phyloP scores from a whole-genome alignment of 23 tunicate genomes.

The Diplosoma virens region DNA sequence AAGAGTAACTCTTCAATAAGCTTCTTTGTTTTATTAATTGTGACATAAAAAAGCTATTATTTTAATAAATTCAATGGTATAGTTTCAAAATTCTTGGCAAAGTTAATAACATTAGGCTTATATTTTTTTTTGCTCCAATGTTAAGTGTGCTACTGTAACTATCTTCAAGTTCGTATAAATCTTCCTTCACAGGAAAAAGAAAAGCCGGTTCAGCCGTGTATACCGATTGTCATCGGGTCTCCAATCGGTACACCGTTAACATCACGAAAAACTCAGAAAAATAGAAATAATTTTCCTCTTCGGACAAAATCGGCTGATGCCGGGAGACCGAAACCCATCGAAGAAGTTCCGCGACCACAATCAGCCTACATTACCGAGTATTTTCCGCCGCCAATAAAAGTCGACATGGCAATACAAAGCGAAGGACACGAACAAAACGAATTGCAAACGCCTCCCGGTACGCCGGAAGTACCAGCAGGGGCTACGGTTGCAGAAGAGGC shows the following conservation, averaged over 20 bases:
- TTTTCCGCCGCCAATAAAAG: constrained; percentile 23
- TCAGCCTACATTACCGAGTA: constrained; percentile 29
- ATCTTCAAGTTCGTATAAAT: too few relatives aligned
- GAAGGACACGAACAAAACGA: constrained; percentile 11
- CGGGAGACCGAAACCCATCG: neutral
- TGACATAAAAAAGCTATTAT: too few relatives aligned
- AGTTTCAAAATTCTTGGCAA: too few relatives aligned
- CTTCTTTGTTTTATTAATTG: too few relatives aligned
- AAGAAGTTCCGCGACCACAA: constrained; percentile 10
- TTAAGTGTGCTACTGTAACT: too few relatives aligned
- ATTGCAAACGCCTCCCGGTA: constrained; percentile 16
- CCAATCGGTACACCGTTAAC: constrained; percentile 51
- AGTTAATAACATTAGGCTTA: too few relatives aligned
- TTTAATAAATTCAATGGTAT: too few relatives aligned
- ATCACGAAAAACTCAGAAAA: constrained; percentile 28
- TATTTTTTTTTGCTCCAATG: too few relatives aligned
- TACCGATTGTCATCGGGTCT: constrained; percentile 59
- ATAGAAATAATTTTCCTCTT: neutral
- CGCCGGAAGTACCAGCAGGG: constrained; percentile 16
- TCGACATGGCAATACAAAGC: constrained; percentile 62
- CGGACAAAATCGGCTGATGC: constrained; percentile 8
- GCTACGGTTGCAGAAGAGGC: neutral
- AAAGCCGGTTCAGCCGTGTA: neutral
- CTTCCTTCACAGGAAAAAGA: too few relatives aligned
- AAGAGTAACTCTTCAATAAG: too few relatives aligned